Base-by-base conservation (phyloP, 1,140 invertebrate genomes). In the Leptopilina clavipes region DNA sequence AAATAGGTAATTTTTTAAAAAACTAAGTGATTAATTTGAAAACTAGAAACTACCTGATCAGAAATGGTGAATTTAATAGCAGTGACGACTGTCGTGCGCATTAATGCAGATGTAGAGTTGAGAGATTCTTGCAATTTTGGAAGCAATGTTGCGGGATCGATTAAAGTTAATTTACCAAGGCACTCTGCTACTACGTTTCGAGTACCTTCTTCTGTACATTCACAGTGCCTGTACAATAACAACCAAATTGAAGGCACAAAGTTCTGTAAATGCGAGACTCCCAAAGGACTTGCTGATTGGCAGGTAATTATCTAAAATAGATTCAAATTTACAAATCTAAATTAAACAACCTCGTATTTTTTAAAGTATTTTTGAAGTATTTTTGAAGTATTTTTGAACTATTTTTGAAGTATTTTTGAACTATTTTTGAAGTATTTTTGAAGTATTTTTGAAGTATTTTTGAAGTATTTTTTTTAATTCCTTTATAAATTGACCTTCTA, bases 151-250 rank as follows among this genome's bases (percentile, higher is more conserved):
- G 93, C 92, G 0, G 98, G 98, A 90, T 99, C 97, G 54, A 99
- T 95, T n/a, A 99, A 91, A 14, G 98, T 98, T 12, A 99, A 91
- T 92, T 99, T 99, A 22, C 98, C 98, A 48, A 99, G 91, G 89
- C 98, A 99, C 91, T 99, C 98, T 0, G 98, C 97, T 3, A 99
- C 98, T 3, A 99, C 98, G 90, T 99, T 99, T 56, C 98, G 93
- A 10, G 98, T 99, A 19, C 98, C 98, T 91, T 99, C 98, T 91
- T 99, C 98, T 0, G 93, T 93, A 83, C 97, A 99, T 88, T 99
- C 97, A 82, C 97, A 98, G 87, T 99, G 97, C 83, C 95, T 94
- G 79, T 98, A 97, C 1, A 99, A 91, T 77, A 96, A 93, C 70
- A 93, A 91, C 96, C 96, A 98, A 82, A 98, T 98, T 59, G 95